Base-by-base conservation (phyloP, 2,113 vertebrate species). In the Forbesichthys agassizii region DNA sequence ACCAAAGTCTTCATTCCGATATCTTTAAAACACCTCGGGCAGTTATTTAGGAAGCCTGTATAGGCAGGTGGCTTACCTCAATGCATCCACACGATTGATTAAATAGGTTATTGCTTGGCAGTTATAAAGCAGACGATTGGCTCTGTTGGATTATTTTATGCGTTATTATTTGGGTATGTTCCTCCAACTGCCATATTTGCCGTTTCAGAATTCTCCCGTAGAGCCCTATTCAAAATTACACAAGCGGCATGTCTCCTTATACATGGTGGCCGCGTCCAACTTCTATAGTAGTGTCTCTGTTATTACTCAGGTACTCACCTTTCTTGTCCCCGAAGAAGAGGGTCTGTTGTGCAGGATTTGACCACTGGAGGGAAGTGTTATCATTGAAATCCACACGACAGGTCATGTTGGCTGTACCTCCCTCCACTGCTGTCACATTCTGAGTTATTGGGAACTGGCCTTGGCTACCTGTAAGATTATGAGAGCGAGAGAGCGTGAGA, bases 361-460 rank as follows among this genome's bases (percentile, higher is more conserved):
- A 99, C 98, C 96, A 99, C 97, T 99, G 97, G 95, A 99, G 96
- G 96, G 97, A 98, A 90, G 98, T 98, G 95, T 98, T 98, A 96
- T 99, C 97, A 94, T 98, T 98, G 93, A 94, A 96, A 94, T 99
- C 97, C 92, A 99, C 98, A 73, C 97, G 94, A 89, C 98, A 99
- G 94, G 97, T 99, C 95, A 99, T 92, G 92, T 96, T 98, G 84
- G 95, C 95, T 59, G 94, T 94, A 89, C 92, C 93, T 48, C 97
- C 98, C 94, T 99, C 96, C 77, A 97, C 93, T 84, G 95, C 96
- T 1, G 98, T 99, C 88, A 97, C 94, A 81, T 99, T 99, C 92
- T 98, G 96, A 83, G 96, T 97, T 61, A 96, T 94, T 78, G 97
- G 97, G 89, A 96, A 96, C 90, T 98, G 97, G 85, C 96, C 94